These are phyloP conservation scores for Protodeltote pygarga DNA, from an alignment of 2,888 invertebrate species.

Conservation along the genomic window DNA sequence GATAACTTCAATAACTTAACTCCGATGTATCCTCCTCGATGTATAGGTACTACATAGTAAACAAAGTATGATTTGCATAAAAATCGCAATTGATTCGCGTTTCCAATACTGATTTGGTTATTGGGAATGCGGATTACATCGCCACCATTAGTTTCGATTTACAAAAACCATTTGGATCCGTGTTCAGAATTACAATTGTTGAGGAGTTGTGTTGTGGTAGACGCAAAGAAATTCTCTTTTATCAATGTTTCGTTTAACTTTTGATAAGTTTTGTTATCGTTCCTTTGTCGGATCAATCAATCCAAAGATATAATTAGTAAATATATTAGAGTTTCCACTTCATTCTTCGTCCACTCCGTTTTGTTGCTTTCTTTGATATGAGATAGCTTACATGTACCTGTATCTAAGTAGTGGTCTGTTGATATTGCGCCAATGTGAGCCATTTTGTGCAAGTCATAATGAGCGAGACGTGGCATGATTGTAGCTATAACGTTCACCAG, in stretches of 20 bases:
- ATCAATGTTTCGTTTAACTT: no score
- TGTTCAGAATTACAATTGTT: constrained; percentile 9
- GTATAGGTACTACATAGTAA: constrained; percentile 7
- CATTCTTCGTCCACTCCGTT: not conserved
- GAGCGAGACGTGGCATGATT: constrained; percentile 41
- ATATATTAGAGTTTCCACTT: no score
- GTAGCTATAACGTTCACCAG: constrained; percentile 32
- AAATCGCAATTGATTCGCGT: constrained; percentile 12
- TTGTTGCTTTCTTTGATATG: no score
- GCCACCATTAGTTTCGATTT: constrained; percentile 4
- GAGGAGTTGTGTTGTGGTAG: no score
- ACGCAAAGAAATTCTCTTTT: no score
- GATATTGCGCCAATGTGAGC: constrained; percentile 33
- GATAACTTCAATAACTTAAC: no score
- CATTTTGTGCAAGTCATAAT: constrained; percentile 38
- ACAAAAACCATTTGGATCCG: not conserved
- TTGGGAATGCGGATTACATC: constrained; percentile 5
- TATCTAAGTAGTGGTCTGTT: no score
- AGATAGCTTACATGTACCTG: no score
- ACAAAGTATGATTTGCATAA: constrained; percentile 11
- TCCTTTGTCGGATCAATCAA: no score
- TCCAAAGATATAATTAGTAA: no score
- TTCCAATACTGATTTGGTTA: constrained; percentile 8
- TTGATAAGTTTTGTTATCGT: no score
- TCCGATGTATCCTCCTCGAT: no score